Percentiles rank a stretch among this genome's conserved stretches.
Evolutionary conservation across 2,113 vertebrate species (phyloP).

Genomic region (Nanger granti): DNA sequence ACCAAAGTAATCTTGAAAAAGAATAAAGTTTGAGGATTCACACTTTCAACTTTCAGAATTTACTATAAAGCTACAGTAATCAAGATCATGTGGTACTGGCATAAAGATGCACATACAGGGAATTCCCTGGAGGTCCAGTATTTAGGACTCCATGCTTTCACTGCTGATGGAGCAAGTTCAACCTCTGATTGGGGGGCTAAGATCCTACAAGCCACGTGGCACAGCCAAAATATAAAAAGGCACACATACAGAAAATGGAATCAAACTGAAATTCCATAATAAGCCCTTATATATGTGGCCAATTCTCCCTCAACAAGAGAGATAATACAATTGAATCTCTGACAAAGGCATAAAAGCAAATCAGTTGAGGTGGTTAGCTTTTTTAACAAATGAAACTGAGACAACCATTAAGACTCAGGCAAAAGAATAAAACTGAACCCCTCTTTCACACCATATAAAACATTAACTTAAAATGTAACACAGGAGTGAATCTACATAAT

Average conservation of each 20-base stretch:
- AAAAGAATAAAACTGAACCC: neutral
- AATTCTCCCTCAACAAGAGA: neutral
- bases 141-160: neutral
- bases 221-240: neutral
- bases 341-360: neutral
- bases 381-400: neutral
- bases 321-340: neutral
- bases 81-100: neutral
- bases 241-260: neutral
- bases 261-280: neutral
- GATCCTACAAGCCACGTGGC: neutral
- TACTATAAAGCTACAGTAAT: neutral
- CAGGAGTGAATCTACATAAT: neutral
- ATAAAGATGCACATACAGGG: neutral
- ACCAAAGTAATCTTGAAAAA: neutral
- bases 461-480: slow-evolving; percentile 5
- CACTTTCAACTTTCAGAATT: slow-evolving; percentile 7
- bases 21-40: neutral
- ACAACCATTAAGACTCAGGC: neutral
- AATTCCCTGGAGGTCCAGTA: neutral
- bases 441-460: neutral
- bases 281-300: neutral
- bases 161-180: neutral
- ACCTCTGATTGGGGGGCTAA: neutral
- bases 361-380: neutral